A percentile compares a stretch with the other conserved stretches of the same genome.
These are phyloP conservation scores for Gobius niger DNA, from an alignment of 2,113 vertebrate genomes.

Conservation along the genomic window DNA sequence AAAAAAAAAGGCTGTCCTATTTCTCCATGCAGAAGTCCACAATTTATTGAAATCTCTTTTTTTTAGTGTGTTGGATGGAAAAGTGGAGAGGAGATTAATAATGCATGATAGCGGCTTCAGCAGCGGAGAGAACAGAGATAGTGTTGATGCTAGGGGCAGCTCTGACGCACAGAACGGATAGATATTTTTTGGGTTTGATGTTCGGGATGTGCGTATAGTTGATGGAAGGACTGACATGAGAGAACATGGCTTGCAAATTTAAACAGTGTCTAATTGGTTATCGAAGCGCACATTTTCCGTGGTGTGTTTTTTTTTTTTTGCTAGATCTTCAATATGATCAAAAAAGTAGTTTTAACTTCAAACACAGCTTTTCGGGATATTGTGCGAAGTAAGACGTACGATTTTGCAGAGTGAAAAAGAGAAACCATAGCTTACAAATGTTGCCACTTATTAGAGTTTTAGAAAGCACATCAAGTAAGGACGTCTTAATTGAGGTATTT, in stretches of 20 bases:
- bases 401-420: too few relatives aligned
- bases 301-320: too few relatives aligned
- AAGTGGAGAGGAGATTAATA: conserved; percentile 63
- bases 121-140: conserved; percentile 26
- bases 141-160: conserved; percentile 65
- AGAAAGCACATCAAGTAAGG: conserved; percentile 79
- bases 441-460: conserved; percentile 74
- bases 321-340: too few relatives aligned
- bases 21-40: conserved; percentile 31
- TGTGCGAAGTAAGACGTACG: too few relatives aligned
- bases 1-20: neutral
- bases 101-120: conserved; percentile 68
- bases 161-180: conserved; percentile 44
- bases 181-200: conserved; percentile 48
- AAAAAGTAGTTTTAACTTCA: too few relatives aligned
- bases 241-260: conserved; percentile 33
- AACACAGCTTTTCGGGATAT: too few relatives aligned
- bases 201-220: conserved; percentile 27
- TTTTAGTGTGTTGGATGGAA: conserved; percentile 40
- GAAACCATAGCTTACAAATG: neutral
- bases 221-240: conserved; percentile 35
- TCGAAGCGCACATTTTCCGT: too few relatives aligned
- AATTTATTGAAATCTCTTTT: conserved; percentile 25
- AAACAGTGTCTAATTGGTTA: too few relatives aligned
- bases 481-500: conserved; percentile 9